A percentile compares a stretch with the other conserved stretches of the same genome.
Conservation (phyloP, 2,113 vertebrate species). For the Vidua macroura region DNA sequence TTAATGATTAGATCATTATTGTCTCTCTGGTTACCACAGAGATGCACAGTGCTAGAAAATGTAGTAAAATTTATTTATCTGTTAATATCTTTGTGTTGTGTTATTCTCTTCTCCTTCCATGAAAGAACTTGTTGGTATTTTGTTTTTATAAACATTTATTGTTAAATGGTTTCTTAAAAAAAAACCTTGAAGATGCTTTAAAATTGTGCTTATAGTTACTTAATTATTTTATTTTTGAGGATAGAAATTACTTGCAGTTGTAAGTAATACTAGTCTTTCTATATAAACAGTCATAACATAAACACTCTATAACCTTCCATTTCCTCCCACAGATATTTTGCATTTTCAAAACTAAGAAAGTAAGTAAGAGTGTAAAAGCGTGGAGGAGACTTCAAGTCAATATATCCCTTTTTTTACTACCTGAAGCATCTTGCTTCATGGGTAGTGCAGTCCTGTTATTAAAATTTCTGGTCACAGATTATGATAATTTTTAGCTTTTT, state of each 20-base stretch:
- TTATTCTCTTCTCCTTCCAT: not conserved
- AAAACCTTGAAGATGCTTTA: not conserved
- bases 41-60: not conserved
- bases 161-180: not conserved
- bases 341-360: not conserved
- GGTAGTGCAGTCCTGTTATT: not conserved
- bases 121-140: not conserved
- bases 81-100: constrained; percentile 1
- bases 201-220: not conserved
- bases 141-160: not conserved
- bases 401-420: not conserved
- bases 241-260: not conserved
- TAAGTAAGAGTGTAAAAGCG: not conserved
- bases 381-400: not conserved
- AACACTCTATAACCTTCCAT: not conserved
- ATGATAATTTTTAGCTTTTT: not conserved
- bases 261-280: not conserved
- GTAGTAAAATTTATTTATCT: constrained; percentile 4
- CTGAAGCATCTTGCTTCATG: not conserved
- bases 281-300: not conserved
- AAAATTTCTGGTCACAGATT: not conserved
- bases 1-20: constrained; percentile 23
- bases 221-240: not conserved
- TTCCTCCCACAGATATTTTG: not conserved
- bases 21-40: constrained; percentile 27